phyloP scores from a whole-genome alignment of 2,113 vertebrate genomes.

The Rhizomys pruinosus region DNA sequence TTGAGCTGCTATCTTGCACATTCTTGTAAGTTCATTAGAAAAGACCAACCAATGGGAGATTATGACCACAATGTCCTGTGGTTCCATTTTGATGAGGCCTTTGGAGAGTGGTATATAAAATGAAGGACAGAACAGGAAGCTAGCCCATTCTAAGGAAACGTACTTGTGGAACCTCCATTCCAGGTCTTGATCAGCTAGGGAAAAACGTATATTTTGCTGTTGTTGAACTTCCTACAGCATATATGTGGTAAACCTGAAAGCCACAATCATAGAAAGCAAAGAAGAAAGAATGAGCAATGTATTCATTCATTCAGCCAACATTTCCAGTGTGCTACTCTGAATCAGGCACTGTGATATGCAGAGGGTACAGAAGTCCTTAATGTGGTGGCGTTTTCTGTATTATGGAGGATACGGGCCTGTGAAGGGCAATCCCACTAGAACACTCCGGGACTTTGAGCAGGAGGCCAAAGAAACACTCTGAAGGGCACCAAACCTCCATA shows the following conservation, averaged over 20 bases:
- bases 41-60: background rate
- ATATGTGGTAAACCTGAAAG: background rate
- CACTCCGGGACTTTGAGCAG: background rate
- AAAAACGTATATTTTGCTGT: background rate
- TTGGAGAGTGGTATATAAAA: background rate
- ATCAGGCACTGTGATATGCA: background rate
- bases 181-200: background rate
- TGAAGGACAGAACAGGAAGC: background rate
- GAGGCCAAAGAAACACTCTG: background rate
- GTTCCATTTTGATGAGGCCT: background rate
- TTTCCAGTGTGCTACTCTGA: background rate
- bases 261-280: background rate
- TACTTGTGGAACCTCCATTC: background rate
- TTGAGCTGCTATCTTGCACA: background rate
- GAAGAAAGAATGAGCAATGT: background rate
- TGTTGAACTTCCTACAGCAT: background rate
- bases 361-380: no score
- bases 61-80: background rate
- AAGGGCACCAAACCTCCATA: background rate
- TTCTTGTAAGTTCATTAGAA: background rate
- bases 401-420: accelerated
- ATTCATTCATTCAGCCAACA: background rate
- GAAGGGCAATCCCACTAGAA: background rate
- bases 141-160: background rate
- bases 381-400: background rate